Conservation (phyloP, 2,113 vertebrate genomes). For the Salminus brasiliensis region DNA sequence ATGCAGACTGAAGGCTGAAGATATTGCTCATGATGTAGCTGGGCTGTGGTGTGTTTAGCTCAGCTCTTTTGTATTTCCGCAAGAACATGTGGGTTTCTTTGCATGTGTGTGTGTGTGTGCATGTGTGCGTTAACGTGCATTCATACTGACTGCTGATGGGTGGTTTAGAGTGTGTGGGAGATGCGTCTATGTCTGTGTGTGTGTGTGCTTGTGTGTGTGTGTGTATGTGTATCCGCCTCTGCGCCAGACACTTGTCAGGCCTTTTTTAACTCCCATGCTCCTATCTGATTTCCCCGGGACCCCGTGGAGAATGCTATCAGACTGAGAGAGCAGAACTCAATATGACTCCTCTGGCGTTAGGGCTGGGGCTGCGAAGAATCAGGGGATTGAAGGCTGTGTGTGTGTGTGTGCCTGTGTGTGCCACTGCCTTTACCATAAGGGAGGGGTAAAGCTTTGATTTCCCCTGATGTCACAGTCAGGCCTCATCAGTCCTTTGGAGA, state of each 20-base stretch:
- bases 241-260: slow-evolving; percentile 32
- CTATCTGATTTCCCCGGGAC: slow-evolving; percentile 53
- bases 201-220: slow-evolving; percentile 19
- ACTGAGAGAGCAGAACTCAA: slow-evolving; percentile 41
- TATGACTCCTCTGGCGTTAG: slow-evolving; percentile 42
- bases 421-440: slow-evolving; percentile 36
- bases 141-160: neutral
- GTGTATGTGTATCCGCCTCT: slow-evolving; percentile 16
- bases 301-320: slow-evolving; percentile 54
- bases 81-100: neutral
- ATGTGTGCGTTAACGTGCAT: neutral
- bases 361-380: slow-evolving; percentile 27
- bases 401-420: slow-evolving; percentile 13
- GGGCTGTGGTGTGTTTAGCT: neutral
- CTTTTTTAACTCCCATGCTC: slow-evolving; percentile 37
- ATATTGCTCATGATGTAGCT: neutral
- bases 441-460: slow-evolving; percentile 69
- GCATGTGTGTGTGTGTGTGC: slow-evolving; percentile 34
- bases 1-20: neutral
- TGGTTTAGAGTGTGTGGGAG: slow-evolving; percentile 1
- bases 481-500: slow-evolving; percentile 64
- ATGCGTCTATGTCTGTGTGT: neutral
- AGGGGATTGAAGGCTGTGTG: slow-evolving; percentile 24
- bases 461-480: slow-evolving; percentile 68
- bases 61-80: neutral